Base-by-base conservation (phyloP, 2,888 invertebrate species). In the Cecidostiba fungosa region DNA sequence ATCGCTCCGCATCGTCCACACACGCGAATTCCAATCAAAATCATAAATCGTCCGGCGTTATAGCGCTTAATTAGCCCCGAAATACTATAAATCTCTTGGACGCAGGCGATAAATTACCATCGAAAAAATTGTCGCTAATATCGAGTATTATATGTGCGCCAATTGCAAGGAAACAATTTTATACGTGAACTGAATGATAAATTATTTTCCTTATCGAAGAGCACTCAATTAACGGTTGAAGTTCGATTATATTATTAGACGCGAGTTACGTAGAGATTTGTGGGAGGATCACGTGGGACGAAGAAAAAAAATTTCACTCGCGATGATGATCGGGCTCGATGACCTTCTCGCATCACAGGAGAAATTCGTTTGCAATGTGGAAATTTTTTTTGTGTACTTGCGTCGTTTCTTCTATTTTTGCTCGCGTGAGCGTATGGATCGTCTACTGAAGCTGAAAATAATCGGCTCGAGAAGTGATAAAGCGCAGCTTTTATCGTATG, bases 231-330 rank as follows among this genome's bases (percentile, higher is more conserved):
- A 73, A 36, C 36, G 69, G 26, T 36, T 12, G 19, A 54, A 36
- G n/a, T 73, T 74, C 5, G 43, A 62, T 4, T 54, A 54, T 81
- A 62, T 4, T 54, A 54, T 81, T 81, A 74, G 29, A n/a, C 62
- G 26, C 39, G 74, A 43, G 43, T 43, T 43, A 4, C 32, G 5
- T 8, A 6, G 10, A 59, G 6, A 39, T 19, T n/a, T 16, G 50
- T 32, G n/a, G 36, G 1, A n/a, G 26, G 79, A 3, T 10, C 54
- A n/a, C n/a, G 43, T 3, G 39, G 29, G 19, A 5, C 8, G 43
- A 66, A 73, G 43, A 69, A 79, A 69, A 79, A 69, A 76, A 84
- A 39, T 80, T 80, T 84, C 80, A 76, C 80, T 59, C 29, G 54
- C 29, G 29, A 66, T 39, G 12, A 69, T 47, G n/a, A n/a, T n/a